Conservation (phyloP, 2,113 vertebrate species). For the Amazona guildingii region DNA sequence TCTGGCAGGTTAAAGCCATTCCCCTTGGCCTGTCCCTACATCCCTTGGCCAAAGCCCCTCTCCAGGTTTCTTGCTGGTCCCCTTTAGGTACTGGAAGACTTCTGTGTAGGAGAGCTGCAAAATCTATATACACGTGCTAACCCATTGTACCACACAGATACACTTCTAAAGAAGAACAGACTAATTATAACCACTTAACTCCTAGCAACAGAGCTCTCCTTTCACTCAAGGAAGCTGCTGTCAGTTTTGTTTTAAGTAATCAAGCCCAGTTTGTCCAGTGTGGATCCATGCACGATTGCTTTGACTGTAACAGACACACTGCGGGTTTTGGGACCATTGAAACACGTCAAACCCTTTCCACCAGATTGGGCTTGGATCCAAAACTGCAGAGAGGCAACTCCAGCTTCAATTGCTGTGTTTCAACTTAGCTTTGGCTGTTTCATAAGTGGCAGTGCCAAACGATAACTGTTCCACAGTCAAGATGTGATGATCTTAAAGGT, state of each 20-base stretch:
- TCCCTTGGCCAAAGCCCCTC: neutral
- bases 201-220: conserved; percentile 47
- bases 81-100: neutral
- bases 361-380: neutral
- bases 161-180: neutral
- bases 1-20: neutral
- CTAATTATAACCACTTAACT: conserved; percentile 33
- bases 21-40: neutral
- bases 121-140: neutral
- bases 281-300: neutral
- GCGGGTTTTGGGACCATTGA: neutral
- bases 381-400: neutral
- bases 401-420: neutral
- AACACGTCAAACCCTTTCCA: conserved; percentile 10
- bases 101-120: neutral
- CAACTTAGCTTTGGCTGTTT: neutral
- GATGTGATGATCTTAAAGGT: neutral
- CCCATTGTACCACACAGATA: neutral
- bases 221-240: neutral
- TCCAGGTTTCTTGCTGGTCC: neutral
- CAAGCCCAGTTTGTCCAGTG: neutral
- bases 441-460: neutral
- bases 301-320: neutral
- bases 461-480: neutral
- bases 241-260: neutral